Evolutionary conservation across 2,113 vertebrate genomes (phyloP), one percentile per base, ranked within the genome.

Genomic region (Hystrix cristata): DNA sequence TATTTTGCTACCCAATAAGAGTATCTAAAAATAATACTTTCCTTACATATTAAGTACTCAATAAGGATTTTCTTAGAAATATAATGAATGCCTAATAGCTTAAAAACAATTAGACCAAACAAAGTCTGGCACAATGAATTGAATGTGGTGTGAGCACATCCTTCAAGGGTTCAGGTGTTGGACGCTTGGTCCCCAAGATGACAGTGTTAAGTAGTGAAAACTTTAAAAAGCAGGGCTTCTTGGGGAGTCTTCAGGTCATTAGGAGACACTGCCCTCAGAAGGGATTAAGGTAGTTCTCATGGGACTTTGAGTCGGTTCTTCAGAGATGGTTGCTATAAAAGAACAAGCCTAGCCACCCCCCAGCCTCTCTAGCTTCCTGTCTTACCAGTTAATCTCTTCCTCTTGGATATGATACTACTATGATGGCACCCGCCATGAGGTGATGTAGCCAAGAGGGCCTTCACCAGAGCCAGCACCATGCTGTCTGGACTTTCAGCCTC

Each of bases 1-100:
- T 38, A 19, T 67, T 60, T 81, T 95, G 48, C 57, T 62, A 9
- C 9, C n/a, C 95, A 92, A 81, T 64, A 59, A 48, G 31, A 71
- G 4, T 89, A 82, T 48, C 29, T 81, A 85, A 96, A 94, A 85
- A 79, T 74, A 90, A 83, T 69, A 38, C 31, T 81, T 95, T 76
- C 29, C 27, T 94, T 80, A 55, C 27, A 85, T n/a, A 19, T 9
- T 29, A 79, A 62, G 60, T 88, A 19, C 6, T 16, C 72, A 93
- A 29, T 0, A 48, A 13, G 16, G 27, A 85, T 85, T 79, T 92
- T 43, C 91, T 67, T 57, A 51, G 74, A 55, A 16, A 67, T 18
- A 38, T 6, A 69, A 72, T 27, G 82, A 86, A 92, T 23, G 8
- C 7, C 46, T 3, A 27, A 29, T 51, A 79, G 51, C 18, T 60